phyloP scores from a whole-genome alignment of 2,888 invertebrate genomes.

The Acanthococcus lagerstroemiae region DNA sequence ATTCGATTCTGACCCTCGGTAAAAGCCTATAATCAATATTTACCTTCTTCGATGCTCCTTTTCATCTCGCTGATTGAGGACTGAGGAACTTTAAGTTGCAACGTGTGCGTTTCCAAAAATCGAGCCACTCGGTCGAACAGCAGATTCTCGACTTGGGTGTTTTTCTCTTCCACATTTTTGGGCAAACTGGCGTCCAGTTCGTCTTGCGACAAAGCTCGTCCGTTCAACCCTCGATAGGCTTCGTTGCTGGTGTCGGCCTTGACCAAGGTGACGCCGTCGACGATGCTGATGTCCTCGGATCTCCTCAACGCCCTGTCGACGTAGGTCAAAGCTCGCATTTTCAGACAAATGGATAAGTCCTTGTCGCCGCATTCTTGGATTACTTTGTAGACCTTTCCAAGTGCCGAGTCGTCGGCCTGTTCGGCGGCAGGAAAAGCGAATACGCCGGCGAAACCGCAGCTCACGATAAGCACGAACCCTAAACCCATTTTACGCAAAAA shows the following conservation, averaged over 20 bases:
- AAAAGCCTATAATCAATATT: conserved; percentile 40
- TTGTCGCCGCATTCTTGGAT: conserved; percentile 60
- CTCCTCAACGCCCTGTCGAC: conserved; percentile 51
- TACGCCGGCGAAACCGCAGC: conserved; percentile 26
- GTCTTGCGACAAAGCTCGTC: conserved; percentile 41
- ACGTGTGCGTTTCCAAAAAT: conserved; percentile 65
- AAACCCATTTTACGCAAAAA: conserved; percentile 16
- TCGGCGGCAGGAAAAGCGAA: conserved; percentile 26
- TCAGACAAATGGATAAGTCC: conserved; percentile 59
- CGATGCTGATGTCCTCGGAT: conserved; percentile 44
- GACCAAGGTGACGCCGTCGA: conserved; percentile 45
- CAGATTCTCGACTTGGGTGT: conserved; percentile 61
- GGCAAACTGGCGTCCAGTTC: conserved; percentile 46
- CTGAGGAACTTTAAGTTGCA: conserved; percentile 70
- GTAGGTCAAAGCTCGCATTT: conserved; percentile 62
- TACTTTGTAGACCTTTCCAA: conserved; percentile 56
- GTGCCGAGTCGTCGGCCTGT: conserved; percentile 32
- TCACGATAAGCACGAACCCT: conserved; percentile 22
- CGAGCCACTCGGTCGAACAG: conserved; percentile 63
- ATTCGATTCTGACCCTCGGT: no score
- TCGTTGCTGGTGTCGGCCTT: conserved; percentile 44
- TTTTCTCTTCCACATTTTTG: conserved; percentile 55
- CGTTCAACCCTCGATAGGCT: conserved; percentile 38
- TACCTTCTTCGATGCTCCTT: conserved; percentile 74
- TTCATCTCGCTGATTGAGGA: conserved; percentile 61